Conservation (phyloP, 2,888 invertebrate genomes). For the Euzetes globulus region DNA sequence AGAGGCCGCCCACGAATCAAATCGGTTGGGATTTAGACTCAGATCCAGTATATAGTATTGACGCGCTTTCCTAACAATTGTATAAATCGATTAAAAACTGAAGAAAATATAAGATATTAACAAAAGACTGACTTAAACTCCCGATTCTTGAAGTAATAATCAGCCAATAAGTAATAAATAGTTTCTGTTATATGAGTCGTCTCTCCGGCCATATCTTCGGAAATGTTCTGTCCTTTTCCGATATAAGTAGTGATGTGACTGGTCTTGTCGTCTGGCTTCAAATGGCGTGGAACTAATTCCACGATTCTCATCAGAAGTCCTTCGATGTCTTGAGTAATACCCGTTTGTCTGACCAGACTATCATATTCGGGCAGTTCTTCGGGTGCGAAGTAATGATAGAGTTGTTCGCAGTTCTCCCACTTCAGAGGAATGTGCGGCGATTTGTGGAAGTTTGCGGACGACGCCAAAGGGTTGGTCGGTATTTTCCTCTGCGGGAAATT, state of each 20-base stretch:
- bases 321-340: conserved; percentile 33
- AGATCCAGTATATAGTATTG: conserved; percentile 77
- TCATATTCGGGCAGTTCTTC: conserved; percentile 71
- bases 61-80: conserved; percentile 55
- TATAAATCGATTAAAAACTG: conserved; percentile 26
- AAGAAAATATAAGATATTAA: background rate
- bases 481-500: conserved; percentile 26
- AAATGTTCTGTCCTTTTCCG: conserved; percentile 11
- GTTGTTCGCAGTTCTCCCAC: conserved; percentile 47
- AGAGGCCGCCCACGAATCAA: conserved; percentile 89
- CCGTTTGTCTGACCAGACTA: conserved; percentile 45
- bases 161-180: conserved; percentile 82
- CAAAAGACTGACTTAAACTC: conserved; percentile 53
- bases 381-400: conserved; percentile 70
- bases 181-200: conserved; percentile 44
- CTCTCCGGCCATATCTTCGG: background rate
- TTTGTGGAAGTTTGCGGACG: conserved; percentile 30
- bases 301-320: conserved; percentile 32
- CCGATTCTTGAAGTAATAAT: conserved; percentile 82
- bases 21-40: conserved; percentile 65
- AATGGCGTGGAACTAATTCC: conserved; percentile 28
- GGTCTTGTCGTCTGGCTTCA: conserved; percentile 7
- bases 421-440: conserved; percentile 45
- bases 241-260: conserved; percentile 29
- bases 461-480: background rate